Evolutionary conservation across 2,113 vertebrate genomes (phyloP).

Genomic region (Redunca redunca): DNA sequence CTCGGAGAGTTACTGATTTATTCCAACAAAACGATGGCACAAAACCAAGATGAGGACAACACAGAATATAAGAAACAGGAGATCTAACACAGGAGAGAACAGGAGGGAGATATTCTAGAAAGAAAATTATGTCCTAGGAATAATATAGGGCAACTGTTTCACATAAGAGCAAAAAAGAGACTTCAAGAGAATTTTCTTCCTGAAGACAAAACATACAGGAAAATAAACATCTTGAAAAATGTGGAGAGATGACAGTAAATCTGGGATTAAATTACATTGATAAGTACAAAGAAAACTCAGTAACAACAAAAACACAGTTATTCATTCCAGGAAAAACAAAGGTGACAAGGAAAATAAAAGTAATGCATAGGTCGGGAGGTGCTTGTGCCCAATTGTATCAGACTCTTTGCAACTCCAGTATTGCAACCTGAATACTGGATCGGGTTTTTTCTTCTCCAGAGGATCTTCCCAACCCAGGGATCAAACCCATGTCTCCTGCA

Average conservation of each 20-base stretch:
- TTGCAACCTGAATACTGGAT: not conserved
- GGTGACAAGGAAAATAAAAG: not conserved
- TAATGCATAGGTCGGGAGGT: not conserved
- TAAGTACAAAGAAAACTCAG: not conserved
- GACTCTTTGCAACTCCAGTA: not conserved
- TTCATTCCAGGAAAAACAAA: not conserved
- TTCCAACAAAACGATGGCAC: not conserved
- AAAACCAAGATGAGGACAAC: not conserved
- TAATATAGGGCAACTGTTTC: not conserved
- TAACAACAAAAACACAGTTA: not conserved
- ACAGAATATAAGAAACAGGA: not conserved
- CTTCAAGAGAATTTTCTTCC: not conserved
- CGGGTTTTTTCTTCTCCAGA: not conserved
- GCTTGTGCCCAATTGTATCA: not conserved
- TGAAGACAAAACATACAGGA: not conserved
- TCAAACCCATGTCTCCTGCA: not conserved
- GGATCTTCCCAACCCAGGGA: not conserved
- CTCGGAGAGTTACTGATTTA: not conserved
- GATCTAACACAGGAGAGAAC: not conserved
- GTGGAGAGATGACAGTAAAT: not conserved
- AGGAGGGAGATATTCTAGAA: not conserved
- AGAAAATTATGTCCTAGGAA: not conserved
- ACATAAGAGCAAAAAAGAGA: not conserved
- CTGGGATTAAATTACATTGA: not conserved
- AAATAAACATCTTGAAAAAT: slow-evolving; percentile 13